Evolutionary conservation across 2,113 vertebrate genomes (phyloP), one percentile per base, ranked within the genome.

Genomic region (Garra rufa): DNA sequence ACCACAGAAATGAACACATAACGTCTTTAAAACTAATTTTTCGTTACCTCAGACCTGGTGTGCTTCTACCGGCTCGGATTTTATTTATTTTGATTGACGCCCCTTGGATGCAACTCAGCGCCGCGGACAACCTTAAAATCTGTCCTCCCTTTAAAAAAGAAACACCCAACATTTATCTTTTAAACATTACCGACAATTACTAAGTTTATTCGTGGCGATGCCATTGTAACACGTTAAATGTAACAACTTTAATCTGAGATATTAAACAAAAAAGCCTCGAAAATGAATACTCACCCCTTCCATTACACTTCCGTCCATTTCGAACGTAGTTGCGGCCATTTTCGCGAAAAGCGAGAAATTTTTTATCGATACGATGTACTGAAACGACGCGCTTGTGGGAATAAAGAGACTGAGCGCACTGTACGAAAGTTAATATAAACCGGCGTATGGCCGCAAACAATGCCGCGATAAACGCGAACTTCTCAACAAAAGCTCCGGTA

Each of bases 231-330:
- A 17, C 5, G 7, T 15, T 15, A 28, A 28, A 26, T 13, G 14
- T 44, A 9, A 8, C 28, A 19, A 50, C 44, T 75, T 19, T 19
- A 79, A 26, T 15, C 1, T 1, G 19, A 1, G 8, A 28, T 34
- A 81, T 15, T 69, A 9, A 15, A 46, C 5, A 44, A 61, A 76
- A n/a, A 50, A 52, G 2, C 21, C 13, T 28, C 21, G 6, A 19
- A 14, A 74, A 79, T 5, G 8, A 11, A 3, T 69, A 92, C 97
- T 98, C 90, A 98, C 98, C 91, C 97, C 97, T 90, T 99, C 98
- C 97, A 99, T 95, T 82, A 97, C 92, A 78, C 96, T 96, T 85
- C 98, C 98, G 89, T 99, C 98, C 59, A 98, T 94, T 83, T 97
- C 96, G 83, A 95, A 34, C 52, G 82, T 61, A 21, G 91, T 86